phyloP scores from a whole-genome alignment of 2,888 invertebrate genomes.

The Perithous albicinctus region DNA sequence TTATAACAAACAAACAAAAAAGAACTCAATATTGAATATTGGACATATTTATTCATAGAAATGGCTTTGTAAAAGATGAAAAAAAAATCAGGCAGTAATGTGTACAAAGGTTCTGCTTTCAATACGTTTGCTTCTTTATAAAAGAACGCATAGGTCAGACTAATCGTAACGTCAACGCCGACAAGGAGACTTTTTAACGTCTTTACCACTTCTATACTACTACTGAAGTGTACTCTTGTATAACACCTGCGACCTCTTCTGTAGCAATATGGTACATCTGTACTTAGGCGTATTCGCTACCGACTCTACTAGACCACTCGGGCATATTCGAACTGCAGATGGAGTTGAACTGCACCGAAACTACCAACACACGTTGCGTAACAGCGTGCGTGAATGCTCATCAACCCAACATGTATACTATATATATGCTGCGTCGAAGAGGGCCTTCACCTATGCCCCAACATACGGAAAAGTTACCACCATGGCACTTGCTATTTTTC shows the following conservation, averaged over 20 bases:
- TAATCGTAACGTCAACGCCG: constrained; percentile 28
- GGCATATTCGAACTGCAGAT: constrained; percentile 38
- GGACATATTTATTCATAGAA: too few relatives aligned
- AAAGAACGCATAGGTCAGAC: too few relatives aligned
- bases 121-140: too few relatives aligned
- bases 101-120: too few relatives aligned
- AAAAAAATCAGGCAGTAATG: too few relatives aligned
- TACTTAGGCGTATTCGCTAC: constrained; percentile 45
- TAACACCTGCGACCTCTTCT: constrained; percentile 63
- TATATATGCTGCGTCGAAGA: constrained; percentile 1
- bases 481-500: constrained; percentile 80
- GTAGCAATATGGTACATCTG: constrained; percentile 19
- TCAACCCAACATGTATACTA: constrained; percentile 12
- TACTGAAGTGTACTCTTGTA: constrained; percentile 41
- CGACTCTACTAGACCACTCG: constrained; percentile 44
- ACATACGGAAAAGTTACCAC: constrained; percentile 77
- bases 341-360: constrained; percentile 30
- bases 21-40: too few relatives aligned
- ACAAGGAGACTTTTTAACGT: constrained; percentile 28
- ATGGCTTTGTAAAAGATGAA: too few relatives aligned
- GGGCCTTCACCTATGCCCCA: constrained; percentile 55
- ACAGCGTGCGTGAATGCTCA: constrained; percentile 45
- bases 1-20: too few relatives aligned
- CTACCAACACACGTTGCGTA: constrained; percentile 31
- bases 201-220: constrained; percentile 13